These are phyloP conservation scores for Theretra japonica DNA, from an alignment of 2,888 invertebrate genomes.

Conservation along the genomic window DNA sequence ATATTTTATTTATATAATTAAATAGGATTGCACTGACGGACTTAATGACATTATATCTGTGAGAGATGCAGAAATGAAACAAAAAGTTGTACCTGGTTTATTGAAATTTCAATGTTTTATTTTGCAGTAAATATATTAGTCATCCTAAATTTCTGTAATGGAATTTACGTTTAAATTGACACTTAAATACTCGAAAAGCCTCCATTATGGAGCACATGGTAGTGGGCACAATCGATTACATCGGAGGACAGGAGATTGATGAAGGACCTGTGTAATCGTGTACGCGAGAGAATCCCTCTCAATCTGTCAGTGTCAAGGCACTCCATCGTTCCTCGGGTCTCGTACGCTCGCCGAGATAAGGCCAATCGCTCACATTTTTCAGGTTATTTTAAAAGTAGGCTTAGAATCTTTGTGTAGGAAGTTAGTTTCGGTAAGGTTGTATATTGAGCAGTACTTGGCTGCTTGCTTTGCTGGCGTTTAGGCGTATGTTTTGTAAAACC, in stretches of 20 bases:
- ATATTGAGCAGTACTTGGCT: background rate
- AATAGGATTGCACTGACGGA: no score
- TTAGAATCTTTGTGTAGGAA: background rate
- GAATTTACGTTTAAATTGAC: no score
- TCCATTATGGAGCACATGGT: constrained; percentile 28
- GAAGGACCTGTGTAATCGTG: constrained; percentile 44
- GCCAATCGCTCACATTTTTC: constrained; percentile 1
- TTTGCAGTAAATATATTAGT: no score
- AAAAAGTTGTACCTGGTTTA: no score
- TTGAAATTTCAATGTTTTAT: no score
- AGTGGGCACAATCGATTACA: constrained; percentile 45
- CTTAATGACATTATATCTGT: no score
- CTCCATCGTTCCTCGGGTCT: background rate
- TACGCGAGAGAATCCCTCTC: constrained; percentile 38
- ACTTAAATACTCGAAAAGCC: background rate
- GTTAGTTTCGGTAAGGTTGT: background rate
- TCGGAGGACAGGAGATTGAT: constrained; percentile 52
- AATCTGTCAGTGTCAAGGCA: constrained; percentile 52
- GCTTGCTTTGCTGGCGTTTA: no score
- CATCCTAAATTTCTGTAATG: no score
- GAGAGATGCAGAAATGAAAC: no score
- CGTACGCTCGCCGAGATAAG: constrained; percentile 5
- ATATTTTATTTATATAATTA: no score
- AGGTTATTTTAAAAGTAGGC: background rate
- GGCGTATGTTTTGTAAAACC: no score